A percentile compares a stretch with the other conserved stretches of the same genome.
phyloP scores from a whole-genome alignment of 2,113 vertebrate genomes.

The Willisornis vidua region DNA sequence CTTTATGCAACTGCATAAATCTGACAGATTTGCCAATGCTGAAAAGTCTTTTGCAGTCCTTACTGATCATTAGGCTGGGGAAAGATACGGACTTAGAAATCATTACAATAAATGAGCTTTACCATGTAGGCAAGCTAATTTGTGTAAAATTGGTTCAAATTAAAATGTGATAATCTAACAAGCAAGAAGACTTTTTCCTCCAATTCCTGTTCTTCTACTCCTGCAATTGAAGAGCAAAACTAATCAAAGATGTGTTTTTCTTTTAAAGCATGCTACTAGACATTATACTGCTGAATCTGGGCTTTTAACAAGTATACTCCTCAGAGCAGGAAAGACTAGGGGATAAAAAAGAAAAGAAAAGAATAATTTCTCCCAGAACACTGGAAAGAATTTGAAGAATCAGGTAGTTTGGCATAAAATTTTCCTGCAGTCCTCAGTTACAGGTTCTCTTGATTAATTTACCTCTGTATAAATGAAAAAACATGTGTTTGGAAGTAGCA shows the following conservation, averaged over 20 bases:
- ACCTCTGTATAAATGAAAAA: not conserved
- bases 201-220: not conserved
- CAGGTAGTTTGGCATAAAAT: not conserved
- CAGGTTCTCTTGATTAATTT: not conserved
- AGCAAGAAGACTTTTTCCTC: not conserved
- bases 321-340: not conserved
- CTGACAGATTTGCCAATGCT: not conserved
- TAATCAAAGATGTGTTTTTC: not conserved
- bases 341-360: too few species aligned
- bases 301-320: not conserved
- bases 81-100: not conserved
- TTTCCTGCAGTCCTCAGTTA: not conserved
- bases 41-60: not conserved
- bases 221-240: not conserved
- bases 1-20: not conserved
- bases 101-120: not conserved
- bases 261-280: not conserved
- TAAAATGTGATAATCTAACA: not conserved
- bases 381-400: not conserved
- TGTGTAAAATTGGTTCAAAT: slow-evolving; percentile 17
- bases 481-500: not conserved
- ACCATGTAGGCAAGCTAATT: not conserved
- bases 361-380: not conserved
- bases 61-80: not conserved
- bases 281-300: not conserved